These are phyloP conservation scores for Lasioglossum leucozonium DNA, from an alignment of 2,888 invertebrate species.

Conservation along the genomic window DNA sequence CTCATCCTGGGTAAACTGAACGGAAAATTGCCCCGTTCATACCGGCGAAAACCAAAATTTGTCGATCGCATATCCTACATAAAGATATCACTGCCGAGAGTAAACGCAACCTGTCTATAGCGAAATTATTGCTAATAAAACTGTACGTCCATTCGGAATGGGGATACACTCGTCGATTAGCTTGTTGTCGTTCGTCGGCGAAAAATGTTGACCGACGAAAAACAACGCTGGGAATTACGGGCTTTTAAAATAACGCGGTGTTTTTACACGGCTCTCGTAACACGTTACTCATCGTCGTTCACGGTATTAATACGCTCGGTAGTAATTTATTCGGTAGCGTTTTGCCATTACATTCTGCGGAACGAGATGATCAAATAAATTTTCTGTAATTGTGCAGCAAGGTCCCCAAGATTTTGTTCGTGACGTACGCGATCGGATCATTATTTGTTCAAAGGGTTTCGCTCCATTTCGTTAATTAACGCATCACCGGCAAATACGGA, in stretches of 20 bases:
- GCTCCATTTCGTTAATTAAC: neutral
- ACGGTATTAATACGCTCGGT: no score
- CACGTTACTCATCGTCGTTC: neutral
- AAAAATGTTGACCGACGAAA: neutral
- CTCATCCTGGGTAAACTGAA: conserved; percentile 20
- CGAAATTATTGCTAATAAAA: conserved; percentile 37
- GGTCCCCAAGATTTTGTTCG: neutral
- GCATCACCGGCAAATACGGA: neutral
- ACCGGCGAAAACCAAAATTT: conserved; percentile 36
- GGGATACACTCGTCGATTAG: neutral
- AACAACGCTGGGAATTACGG: neutral
- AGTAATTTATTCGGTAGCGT: neutral
- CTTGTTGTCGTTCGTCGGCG: neutral
- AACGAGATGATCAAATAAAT: neutral
- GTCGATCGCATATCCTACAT: conserved; percentile 27
- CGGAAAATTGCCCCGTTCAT: conserved; percentile 19
- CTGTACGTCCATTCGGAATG: conserved; percentile 13
- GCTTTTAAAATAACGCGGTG: neutral
- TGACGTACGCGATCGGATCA: neutral
- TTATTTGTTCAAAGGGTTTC: neutral
- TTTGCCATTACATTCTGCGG: neutral
- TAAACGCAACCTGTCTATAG: conserved; percentile 11
- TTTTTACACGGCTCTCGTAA: neutral
- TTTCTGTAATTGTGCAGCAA: neutral
- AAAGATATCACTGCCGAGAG: conserved; percentile 33